Percentiles rank a stretch among this genome's conserved stretches.
These are phyloP conservation scores for Drosophila borborema DNA, from an alignment of 2,888 invertebrate genomes.

Conservation along the genomic window DNA sequence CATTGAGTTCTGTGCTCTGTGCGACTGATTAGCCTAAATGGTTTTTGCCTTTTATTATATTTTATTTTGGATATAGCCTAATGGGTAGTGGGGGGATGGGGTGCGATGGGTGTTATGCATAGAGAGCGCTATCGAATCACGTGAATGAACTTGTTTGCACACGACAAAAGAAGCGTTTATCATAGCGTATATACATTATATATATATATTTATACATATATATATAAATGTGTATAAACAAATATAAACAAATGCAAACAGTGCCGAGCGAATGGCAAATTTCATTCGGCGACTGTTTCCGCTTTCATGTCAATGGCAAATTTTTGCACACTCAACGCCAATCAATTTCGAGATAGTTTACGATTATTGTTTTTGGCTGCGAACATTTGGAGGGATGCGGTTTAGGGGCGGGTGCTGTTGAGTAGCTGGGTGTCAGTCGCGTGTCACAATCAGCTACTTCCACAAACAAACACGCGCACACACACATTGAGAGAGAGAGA, in stretches of 20 bases:
- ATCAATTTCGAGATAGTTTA: constrained; percentile 72
- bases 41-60: constrained; percentile 20
- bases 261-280: constrained; percentile 24
- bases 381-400: constrained; percentile 1
- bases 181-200: constrained; percentile 14
- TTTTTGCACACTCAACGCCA: constrained; percentile 73
- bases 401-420: constrained; percentile 18
- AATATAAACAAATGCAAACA: constrained; percentile 20
- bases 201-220: not conserved
- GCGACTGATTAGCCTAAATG: constrained; percentile 60
- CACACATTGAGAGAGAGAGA: not conserved
- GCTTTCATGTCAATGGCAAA: constrained; percentile 64
- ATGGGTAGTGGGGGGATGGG: constrained; percentile 4
- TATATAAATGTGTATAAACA: constrained; percentile 20
- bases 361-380: constrained; percentile 70
- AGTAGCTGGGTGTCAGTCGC: constrained; percentile 56
- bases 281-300: constrained; percentile 38
- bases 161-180: constrained; percentile 40
- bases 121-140: constrained; percentile 42
- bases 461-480: constrained; percentile 12
- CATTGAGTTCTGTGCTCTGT: constrained; percentile 38
- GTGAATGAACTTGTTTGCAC: constrained; percentile 72
- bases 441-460: constrained; percentile 55
- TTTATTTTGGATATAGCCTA: constrained; percentile 26
- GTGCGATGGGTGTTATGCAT: not conserved